Conservation (phyloP, 2,113 vertebrate genomes). For the Malurus cyaneus region DNA sequence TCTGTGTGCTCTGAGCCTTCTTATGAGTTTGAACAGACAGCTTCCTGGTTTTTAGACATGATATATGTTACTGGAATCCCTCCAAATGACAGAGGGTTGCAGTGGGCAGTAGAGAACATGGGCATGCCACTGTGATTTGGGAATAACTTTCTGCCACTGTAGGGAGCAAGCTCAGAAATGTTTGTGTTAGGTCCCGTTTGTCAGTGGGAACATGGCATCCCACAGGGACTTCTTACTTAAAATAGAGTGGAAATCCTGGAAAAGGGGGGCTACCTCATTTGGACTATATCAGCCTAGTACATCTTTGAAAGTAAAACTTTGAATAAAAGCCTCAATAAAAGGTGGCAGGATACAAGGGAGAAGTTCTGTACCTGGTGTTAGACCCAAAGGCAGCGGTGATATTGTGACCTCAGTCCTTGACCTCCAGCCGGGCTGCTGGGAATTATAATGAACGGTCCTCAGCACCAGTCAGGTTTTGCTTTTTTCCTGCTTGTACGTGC, state of each 20-base stretch:
- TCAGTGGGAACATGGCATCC: neutral
- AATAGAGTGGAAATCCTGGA: neutral
- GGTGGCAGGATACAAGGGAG: neutral
- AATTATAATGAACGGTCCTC: neutral
- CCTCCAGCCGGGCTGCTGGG: neutral
- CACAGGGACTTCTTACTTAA: neutral
- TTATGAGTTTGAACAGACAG: neutral
- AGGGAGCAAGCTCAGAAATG: neutral
- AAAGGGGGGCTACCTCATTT: neutral
- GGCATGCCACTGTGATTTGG: neutral
- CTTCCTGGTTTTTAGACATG: neutral
- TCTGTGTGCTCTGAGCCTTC: neutral
- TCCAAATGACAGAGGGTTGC: neutral
- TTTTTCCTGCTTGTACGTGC: constrained; percentile 34
- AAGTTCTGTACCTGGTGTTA: neutral
- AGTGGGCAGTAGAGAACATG: neutral
- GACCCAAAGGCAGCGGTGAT: neutral
- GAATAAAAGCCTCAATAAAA: neutral
- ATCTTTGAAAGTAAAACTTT: neutral
- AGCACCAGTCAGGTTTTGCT: constrained; percentile 22
- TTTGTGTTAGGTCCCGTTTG: neutral
- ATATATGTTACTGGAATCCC: neutral
- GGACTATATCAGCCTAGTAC: neutral
- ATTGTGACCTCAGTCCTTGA: neutral
- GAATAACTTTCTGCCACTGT: neutral